A percentile compares a stretch with the other conserved stretches of the same genome.
Conservation (phyloP, 2,888 invertebrate species). For the Volucella inflata region DNA sequence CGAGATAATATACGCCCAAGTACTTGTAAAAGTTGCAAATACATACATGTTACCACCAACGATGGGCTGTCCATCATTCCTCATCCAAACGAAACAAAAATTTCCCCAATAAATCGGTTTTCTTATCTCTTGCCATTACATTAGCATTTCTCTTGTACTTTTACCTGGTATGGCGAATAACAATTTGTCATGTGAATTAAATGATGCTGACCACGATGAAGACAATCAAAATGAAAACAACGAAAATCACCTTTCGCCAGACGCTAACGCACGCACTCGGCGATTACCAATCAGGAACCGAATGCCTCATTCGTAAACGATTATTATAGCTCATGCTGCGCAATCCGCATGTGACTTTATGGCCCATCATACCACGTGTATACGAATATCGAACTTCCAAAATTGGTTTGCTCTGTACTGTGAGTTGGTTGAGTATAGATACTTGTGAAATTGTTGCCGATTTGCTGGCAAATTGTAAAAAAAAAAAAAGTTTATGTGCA, state of each 20-base stretch:
- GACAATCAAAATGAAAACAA: conserved; percentile 33
- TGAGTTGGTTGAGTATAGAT: neutral
- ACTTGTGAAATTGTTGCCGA: conserved; percentile 21
- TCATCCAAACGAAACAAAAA: neutral
- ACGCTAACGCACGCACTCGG: conserved; percentile 35
- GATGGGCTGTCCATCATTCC: too few species aligned
- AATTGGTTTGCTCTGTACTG: conserved; percentile 15
- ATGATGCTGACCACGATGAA: conserved; percentile 8
- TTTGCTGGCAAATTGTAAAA: conserved; percentile 18
- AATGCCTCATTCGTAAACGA: conserved; percentile 46
- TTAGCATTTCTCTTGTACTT: neutral
- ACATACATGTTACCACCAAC: too few species aligned
- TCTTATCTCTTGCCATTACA: neutral
- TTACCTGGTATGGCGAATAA: neutral
- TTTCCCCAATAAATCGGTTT: neutral
- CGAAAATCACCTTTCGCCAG: conserved; percentile 61
- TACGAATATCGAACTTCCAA: conserved; percentile 13
- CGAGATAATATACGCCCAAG: too few species aligned
- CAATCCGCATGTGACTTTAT: conserved; percentile 34
- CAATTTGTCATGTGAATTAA: conserved; percentile 39
- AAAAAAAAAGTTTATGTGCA: conserved; percentile 26
- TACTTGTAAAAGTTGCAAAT: too few species aligned
- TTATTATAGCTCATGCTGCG: conserved; percentile 32
- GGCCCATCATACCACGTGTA: conserved; percentile 3
- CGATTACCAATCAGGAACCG: conserved; percentile 68